Evolutionary conservation across 2,888 invertebrate species (phyloP).

Genomic region (Ephialtes manifestator): DNA sequence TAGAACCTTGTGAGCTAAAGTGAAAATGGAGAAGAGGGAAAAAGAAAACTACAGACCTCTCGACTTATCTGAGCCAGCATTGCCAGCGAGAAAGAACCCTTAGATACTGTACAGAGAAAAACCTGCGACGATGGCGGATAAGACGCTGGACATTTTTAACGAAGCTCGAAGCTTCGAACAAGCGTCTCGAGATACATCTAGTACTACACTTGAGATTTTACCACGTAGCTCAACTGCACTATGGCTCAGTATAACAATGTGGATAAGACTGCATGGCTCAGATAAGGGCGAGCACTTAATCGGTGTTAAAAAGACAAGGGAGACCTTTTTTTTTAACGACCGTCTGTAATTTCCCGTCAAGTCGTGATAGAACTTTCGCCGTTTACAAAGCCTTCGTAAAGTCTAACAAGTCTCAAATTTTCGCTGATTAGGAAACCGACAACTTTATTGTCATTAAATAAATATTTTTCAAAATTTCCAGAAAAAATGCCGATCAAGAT

Average conservation of each 20-base stretch:
- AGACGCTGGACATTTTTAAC: slow-evolving; percentile 7
- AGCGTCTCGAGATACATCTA: slow-evolving; percentile 3
- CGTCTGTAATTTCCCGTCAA: slow-evolving; percentile 8
- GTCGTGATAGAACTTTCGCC: not conserved
- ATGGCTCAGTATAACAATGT: not conserved
- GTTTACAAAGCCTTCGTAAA: too few relatives aligned
- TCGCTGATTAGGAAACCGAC: too few relatives aligned
- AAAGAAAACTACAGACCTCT: slow-evolving; percentile 6
- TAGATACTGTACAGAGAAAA: not conserved
- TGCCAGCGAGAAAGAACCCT: slow-evolving; percentile 3
- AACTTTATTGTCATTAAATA: too few relatives aligned
- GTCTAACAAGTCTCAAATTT: too few relatives aligned
- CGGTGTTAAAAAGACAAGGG: slow-evolving; percentile 9
- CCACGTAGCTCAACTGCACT: slow-evolving; percentile 13
- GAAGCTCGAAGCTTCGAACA: slow-evolving; percentile 10
- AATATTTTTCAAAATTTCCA: too few relatives aligned
- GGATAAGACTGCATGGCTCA: not conserved
- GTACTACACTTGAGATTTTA: slow-evolving; percentile 19
- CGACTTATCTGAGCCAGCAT: slow-evolving; percentile 5
- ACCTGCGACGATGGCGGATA: not conserved
- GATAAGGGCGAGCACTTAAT: not conserved
- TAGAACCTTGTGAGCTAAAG: not conserved
- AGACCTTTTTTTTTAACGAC: slow-evolving; percentile 21
- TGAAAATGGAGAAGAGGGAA: not conserved
- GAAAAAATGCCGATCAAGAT: too few relatives aligned